A percentile compares a stretch with the other conserved stretches of the same genome.
phyloP scores from a whole-genome alignment of 2,888 invertebrate species.

The Ectropis crepuscularia region DNA sequence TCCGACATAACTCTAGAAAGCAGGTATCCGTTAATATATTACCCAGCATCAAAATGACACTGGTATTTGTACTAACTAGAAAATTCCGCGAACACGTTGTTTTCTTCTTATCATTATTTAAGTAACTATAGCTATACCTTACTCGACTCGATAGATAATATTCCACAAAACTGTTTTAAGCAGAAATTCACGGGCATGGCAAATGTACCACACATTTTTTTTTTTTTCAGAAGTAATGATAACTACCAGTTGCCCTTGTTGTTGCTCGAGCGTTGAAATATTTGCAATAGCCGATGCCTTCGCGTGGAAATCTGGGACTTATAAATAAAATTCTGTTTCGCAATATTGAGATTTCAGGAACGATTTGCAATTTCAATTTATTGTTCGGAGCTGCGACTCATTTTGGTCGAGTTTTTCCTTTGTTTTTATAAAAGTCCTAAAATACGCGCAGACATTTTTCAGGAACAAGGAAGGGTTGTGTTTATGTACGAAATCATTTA shows the following conservation, averaged over 20 bases:
- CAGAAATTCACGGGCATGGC: neutral
- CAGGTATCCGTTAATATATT: too few species aligned
- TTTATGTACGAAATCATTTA: too few species aligned
- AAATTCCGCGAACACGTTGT: too few species aligned
- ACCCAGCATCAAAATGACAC: too few species aligned
- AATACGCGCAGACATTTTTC: neutral
- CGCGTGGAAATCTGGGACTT: conserved; percentile 21
- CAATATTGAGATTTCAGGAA: conserved; percentile 24
- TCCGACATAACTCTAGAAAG: too few species aligned
- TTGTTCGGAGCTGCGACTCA: conserved; percentile 2
- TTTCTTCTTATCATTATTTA: too few species aligned
- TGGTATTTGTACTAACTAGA: too few species aligned
- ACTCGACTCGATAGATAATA: too few species aligned
- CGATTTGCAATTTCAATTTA: conserved; percentile 21
- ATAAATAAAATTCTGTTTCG: conserved; percentile 27
- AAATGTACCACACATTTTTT: neutral
- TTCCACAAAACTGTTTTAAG: neutral
- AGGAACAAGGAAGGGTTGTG: too few species aligned
- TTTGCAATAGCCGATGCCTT: conserved; percentile 27
- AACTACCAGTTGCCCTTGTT: neutral
- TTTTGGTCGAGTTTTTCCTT: neutral
- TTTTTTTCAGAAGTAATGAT: conserved; percentile 6
- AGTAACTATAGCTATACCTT: too few species aligned
- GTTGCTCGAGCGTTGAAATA: conserved; percentile 16
- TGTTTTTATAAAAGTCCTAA: neutral